Percentiles rank a stretch among this genome's conserved stretches.
Evolutionary conservation across 2,888 invertebrate genomes (phyloP).

Genomic region (Leptopilina drosophilae): DNA sequence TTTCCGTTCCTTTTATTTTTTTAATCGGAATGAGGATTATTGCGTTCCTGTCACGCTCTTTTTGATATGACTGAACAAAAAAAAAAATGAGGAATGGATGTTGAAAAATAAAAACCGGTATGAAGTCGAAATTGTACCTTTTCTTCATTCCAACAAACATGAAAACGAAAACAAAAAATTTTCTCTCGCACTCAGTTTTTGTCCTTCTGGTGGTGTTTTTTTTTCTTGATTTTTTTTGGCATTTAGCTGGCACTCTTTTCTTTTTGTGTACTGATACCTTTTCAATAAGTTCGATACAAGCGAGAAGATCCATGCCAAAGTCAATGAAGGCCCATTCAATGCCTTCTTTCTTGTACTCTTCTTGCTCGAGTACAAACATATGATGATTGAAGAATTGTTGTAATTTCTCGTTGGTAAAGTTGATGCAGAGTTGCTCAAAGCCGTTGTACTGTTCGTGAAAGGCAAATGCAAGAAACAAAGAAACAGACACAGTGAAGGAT

Average conservation of each 20-base stretch:
- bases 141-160: slow-evolving; percentile 43
- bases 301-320: slow-evolving; percentile 97
- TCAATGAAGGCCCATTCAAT: slow-evolving; percentile 98
- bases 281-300: slow-evolving; percentile 97
- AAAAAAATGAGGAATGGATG: slow-evolving; percentile 10
- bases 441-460: slow-evolving; percentile 86
- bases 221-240: background rate
- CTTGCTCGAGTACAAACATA: slow-evolving; percentile 98
- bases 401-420: slow-evolving; percentile 98
- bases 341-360: slow-evolving; percentile 96
- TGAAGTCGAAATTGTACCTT: slow-evolving; percentile 62
- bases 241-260: background rate
- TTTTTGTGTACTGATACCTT: slow-evolving; percentile 81
- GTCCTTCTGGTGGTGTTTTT: slow-evolving; percentile 11
- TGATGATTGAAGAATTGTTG: slow-evolving; percentile 99
- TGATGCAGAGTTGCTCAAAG: slow-evolving; percentile 98
- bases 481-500: slow-evolving; percentile 54
- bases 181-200: background rate
- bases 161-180: background rate
- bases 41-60: slow-evolving; percentile 26
- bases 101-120: slow-evolving; percentile 21
- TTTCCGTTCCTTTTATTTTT: too few relatives aligned
- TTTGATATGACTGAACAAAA: slow-evolving; percentile 15
- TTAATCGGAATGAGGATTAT: background rate
- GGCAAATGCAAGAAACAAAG: slow-evolving; percentile 59